phyloP scores from a whole-genome alignment of 1,140 invertebrate genomes.

The Drosophila repletoides region DNA sequence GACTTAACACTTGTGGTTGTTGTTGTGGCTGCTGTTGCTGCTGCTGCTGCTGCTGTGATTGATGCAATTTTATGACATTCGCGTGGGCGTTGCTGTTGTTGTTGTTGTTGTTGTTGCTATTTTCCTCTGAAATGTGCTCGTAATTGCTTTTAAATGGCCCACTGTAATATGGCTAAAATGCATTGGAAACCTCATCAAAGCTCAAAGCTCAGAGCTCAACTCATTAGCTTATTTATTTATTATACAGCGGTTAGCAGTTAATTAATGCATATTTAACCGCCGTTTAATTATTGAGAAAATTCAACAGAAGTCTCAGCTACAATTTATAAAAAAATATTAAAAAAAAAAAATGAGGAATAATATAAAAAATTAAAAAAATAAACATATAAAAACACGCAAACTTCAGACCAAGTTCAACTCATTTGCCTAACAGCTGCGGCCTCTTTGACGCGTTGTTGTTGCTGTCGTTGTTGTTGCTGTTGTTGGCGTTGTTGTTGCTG shows the following conservation, averaged over 20 bases:
- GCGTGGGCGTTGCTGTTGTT: conserved; percentile 43
- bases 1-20: conserved; percentile 45
- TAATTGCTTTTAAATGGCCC: conserved; percentile 64
- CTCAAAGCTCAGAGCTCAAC: conserved; percentile 17
- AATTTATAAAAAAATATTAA: no score
- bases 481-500: not conserved
- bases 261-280: conserved; percentile 71
- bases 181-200: conserved; percentile 15
- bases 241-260: conserved; percentile 59
- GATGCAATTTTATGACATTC: conserved; percentile 59
- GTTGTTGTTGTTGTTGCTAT: conserved; percentile 59
- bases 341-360: no score
- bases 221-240: conserved; percentile 44
- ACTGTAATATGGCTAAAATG: conserved; percentile 10
- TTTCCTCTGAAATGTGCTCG: conserved; percentile 31
- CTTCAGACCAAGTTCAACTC: conserved; percentile 30
- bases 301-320: conserved; percentile 12
- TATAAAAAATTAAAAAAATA: conserved; percentile 59
- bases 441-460: conserved; percentile 37
- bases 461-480: not conserved
- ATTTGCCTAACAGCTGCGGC: conserved; percentile 57
- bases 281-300: conserved; percentile 61
- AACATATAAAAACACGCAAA: conserved; percentile 43
- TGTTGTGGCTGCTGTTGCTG: not conserved
- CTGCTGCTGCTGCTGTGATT: conserved; percentile 38